Evolutionary conservation across 2,797 vertebrate species (phyloP).

Genomic region (Schizothorax lantsangensis): DNA sequence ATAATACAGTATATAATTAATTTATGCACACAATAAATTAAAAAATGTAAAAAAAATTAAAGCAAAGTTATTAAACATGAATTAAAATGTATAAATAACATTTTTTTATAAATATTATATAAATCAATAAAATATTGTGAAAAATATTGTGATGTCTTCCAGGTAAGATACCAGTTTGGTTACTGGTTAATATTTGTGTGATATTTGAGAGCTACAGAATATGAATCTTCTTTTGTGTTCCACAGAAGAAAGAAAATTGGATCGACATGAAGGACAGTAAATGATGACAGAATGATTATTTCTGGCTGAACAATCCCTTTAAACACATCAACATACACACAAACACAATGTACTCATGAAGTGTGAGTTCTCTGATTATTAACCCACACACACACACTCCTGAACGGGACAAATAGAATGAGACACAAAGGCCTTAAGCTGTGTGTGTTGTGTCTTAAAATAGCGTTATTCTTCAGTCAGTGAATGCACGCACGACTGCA

Average conservation of each 20-base stretch:
- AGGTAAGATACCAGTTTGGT: not conserved
- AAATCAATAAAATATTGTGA: not conserved
- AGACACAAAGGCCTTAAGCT: constrained; percentile 35
- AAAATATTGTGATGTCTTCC: not conserved
- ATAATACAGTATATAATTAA: no score
- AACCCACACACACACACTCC: constrained; percentile 31
- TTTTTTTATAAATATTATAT: not conserved
- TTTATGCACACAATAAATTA: no score
- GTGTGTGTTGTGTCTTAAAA: constrained; percentile 52
- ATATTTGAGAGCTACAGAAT: not conserved
- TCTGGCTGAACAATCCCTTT: not conserved
- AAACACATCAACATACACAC: constrained; percentile 20
- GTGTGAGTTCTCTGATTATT: constrained; percentile 17
- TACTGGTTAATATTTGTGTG: not conserved
- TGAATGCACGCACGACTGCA: constrained; percentile 16
- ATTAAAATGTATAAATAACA: not conserved
- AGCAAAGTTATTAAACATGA: not conserved
- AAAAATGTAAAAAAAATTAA: no score
- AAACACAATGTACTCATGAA: constrained; percentile 11
- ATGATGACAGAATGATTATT: not conserved
- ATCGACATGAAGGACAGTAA: not conserved
- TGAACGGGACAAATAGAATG: constrained; percentile 42
- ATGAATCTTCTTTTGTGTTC: not conserved
- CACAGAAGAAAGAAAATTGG: not conserved
- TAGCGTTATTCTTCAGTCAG: constrained; percentile 33